Evolutionary conservation across 2,797 vertebrate species (phyloP), one percentile per base, ranked within the genome.

Genomic region (Trematomus bernacchii): DNA sequence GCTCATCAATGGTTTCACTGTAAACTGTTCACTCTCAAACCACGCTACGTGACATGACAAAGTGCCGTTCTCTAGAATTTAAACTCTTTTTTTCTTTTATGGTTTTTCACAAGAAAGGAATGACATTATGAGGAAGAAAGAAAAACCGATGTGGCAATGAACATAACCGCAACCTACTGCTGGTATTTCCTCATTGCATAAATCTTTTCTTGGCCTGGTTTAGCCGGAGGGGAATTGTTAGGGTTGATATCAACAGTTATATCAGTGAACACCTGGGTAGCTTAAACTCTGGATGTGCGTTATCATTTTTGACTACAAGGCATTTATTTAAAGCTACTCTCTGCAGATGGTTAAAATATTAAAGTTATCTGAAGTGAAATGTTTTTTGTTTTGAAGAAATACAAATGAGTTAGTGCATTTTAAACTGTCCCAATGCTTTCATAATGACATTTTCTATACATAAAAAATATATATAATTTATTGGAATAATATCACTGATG

Each of bases 71-170:
- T 10, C 4, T 6, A 11, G 11, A 52, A 37, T 43, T 14, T 9
- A 23, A 13, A 3, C 2, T 1, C 0, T 1, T 11, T 21, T 3
- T n/a, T n/a, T n/a, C n/a, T n/a, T n/a, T n/a, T n/a, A n/a, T n/a
- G n/a, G 21, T 10, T 62, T 51, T 47, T 63, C n/a, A 1, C 23
- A 18, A 13, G 69, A 61, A 62, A 16, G 0, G 1, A 12, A 46
- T 9, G 42, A 54, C 33, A 37, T 37, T 16, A 62, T 4, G 7
- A 51, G 33, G 67, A 27, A 42, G 14, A 18, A 48, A 37, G 8
- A 18, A 21, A 9, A 10, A 7, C 10, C 1, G n/a, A n/a, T 1
- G 0, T 0, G 2, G 10, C n/a, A 14, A 50, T 10, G 0, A 12
- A 10, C 52, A 40, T 15, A 23, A 6, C 51, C 33, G 18, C 46